These are phyloP conservation scores for Timema podura DNA, from an alignment of 2,888 invertebrate genomes.

Conservation along the genomic window DNA sequence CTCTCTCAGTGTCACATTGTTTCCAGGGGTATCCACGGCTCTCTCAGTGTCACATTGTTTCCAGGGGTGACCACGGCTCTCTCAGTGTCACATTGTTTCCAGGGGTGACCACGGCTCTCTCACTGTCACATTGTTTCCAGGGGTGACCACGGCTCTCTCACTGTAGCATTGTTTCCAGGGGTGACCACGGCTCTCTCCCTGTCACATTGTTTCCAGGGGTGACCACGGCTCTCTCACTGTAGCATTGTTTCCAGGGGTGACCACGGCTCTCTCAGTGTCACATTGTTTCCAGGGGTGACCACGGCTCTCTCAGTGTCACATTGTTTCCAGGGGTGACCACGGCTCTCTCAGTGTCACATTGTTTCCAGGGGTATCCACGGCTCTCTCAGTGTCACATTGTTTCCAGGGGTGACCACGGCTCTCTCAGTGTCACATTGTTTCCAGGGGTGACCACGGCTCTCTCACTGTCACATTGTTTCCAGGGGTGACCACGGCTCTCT, in stretches of 20 bases:
- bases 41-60: conserved; percentile 43
- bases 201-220: conserved; percentile 47
- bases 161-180: conserved; percentile 47
- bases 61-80: conserved; percentile 59
- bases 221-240: conserved; percentile 58
- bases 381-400: conserved; percentile 45
- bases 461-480: conserved; percentile 45
- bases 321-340: conserved; percentile 53
- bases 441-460: conserved; percentile 59
- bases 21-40: conserved; percentile 57
- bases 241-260: conserved; percentile 48
- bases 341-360: conserved; percentile 48
- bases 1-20: conserved; percentile 45
- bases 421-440: conserved; percentile 43
- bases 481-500: conserved; percentile 60
- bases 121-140: conserved; percentile 47
- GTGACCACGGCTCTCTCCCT: conserved; percentile 60
- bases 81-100: conserved; percentile 40
- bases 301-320: conserved; percentile 52
- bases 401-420: conserved; percentile 57
- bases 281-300: conserved; percentile 50
- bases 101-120: conserved; percentile 60
- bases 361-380: conserved; percentile 55
- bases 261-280: conserved; percentile 53
- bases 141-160: conserved; percentile 59